Conservation (phyloP, 1,140 invertebrate species). For the Diachasma alloeum region DNA sequence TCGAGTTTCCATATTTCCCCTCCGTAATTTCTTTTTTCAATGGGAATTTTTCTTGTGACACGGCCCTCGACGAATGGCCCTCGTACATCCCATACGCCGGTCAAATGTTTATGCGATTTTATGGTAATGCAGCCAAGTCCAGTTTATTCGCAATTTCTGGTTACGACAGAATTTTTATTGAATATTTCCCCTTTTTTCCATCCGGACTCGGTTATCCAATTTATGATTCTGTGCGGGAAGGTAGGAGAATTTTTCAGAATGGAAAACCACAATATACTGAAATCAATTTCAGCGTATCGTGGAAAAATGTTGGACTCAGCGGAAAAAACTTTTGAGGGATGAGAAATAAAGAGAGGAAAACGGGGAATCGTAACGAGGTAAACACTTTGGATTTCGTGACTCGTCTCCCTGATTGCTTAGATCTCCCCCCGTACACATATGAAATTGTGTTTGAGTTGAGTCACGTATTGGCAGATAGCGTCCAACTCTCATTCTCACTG, state of each 20-base stretch:
- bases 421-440: not conserved
- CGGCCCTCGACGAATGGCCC: not conserved
- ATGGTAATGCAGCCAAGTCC: not conserved
- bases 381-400: not conserved
- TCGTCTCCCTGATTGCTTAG: not conserved
- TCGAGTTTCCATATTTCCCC: not conserved
- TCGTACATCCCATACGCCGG: not conserved
- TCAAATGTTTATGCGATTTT: constrained; percentile 10
- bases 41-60: not conserved
- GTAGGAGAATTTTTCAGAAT: not conserved
- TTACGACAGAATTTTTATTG: constrained; percentile 10
- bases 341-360: not conserved
- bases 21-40: not conserved
- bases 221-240: not conserved
- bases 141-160: constrained; percentile 2
- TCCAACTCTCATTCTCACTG: not conserved
- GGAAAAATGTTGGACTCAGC: not conserved
- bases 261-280: not conserved
- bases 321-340: not conserved
- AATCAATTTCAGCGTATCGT: not conserved
- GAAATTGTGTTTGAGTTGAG: not conserved
- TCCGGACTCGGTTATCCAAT: not conserved
- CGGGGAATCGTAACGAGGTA: not conserved
- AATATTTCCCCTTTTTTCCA: not conserved
- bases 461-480: not conserved